These are phyloP conservation scores for Aurelia sp. DNA, from an alignment of 30 jellyfish, hydroid and myxozoan species.

Conservation along the genomic window DNA sequence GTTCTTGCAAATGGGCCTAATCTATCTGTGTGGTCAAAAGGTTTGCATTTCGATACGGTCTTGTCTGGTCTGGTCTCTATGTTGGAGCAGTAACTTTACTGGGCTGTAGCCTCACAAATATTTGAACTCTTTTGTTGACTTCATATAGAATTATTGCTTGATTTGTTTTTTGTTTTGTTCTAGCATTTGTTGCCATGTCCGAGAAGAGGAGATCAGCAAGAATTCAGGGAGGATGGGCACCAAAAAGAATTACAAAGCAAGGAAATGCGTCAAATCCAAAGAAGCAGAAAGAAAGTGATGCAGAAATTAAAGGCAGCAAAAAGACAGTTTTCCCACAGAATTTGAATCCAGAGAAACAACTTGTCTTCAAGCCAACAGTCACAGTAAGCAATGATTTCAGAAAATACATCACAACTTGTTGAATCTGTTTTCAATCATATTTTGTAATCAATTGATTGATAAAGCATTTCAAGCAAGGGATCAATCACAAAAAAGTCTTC, in stretches of 20 bases:
- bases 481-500: no score
- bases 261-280: not conserved
- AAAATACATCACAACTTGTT: no score
- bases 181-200: constrained; percentile 13
- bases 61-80: no score
- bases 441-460: no score
- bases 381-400: constrained; percentile 2
- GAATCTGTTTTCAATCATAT: no score
- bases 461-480: no score
- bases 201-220: constrained; percentile 71
- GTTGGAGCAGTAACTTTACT: no score
- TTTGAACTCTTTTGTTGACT: no score
- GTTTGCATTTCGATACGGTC: no score
- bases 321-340: not conserved
- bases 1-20: no score
- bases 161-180: not conserved
- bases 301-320: not conserved
- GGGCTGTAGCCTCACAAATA: no score
- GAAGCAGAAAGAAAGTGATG: not conserved
- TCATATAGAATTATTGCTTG: not conserved
- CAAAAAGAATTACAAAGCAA: constrained; percentile 23
- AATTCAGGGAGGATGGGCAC: constrained; percentile 80
- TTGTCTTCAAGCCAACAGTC: constrained; percentile 60
- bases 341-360: not conserved
- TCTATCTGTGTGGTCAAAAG: no score